Evolutionary conservation across 2,113 vertebrate species (phyloP), one percentile per base, ranked within the genome.

Genomic region (Pseudorectes ferrugineus): DNA sequence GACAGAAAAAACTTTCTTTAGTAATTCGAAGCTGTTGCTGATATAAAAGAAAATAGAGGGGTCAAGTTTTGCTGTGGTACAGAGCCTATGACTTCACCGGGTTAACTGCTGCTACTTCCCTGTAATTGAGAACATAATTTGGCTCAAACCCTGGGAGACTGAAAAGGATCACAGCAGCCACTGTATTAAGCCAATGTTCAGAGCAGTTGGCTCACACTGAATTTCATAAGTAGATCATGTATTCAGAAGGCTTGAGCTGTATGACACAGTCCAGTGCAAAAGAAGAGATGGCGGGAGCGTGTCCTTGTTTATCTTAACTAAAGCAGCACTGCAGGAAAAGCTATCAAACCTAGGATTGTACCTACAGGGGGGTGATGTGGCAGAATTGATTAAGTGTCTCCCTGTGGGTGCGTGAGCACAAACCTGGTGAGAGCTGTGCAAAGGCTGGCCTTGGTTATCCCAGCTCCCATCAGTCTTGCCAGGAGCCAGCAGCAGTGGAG

Each of bases 111-210:
- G 83, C 88, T 93, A 78, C 92, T 94, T 96, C 83, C 14, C 0
- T 91, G 95, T 94, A 92, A 95, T 73, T 90, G 88, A 97, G 92
- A 94, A 84, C 80, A 83, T 87, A 81, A 92, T 94, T 95, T 95
- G 89, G 71, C 90, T 93, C 77, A 92, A 82, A 52, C 91, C 85
- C 86, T 88, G 70, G 36, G 88, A 95, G 91, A 63, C 54, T 82
- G 73, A 85, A 90, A 88, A 91, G 79, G 72, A 95, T 91, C 86
- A 79, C 52, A 45, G 90, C 83, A 92, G 83, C 86, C 94, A 71
- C 91, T 96, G 66, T 78, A 61, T 87, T 93, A 89, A 96, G 46
- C 90, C 82, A 88, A 1, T 59, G 31, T 85, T 95, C 86, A 95
- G 92, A 88, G 84, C 79, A 80, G 40, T 95, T 95, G 92, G 85